Percentiles rank a stretch among this genome's conserved stretches.
Conservation (phyloP, 1,140 invertebrate genomes). For the Lethocerus indicus region DNA sequence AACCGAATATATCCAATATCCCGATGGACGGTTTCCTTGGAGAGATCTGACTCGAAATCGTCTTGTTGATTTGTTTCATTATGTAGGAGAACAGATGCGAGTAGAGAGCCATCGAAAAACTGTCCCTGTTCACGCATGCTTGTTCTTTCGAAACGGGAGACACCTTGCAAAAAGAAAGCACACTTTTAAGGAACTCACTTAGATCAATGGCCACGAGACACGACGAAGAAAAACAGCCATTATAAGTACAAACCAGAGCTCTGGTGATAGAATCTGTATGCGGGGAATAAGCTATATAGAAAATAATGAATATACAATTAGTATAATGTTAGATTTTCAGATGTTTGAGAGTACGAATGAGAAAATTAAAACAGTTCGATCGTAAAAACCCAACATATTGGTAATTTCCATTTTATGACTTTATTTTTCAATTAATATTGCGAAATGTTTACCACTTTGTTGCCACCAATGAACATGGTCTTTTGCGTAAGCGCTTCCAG, state of each 20-base stretch:
- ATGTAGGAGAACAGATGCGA: conserved; percentile 83
- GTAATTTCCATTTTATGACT: too few relatives aligned
- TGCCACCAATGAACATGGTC: conserved; percentile 45
- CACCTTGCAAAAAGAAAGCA: conserved; percentile 19
- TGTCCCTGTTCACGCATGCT: conserved; percentile 70
- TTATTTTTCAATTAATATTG: too few relatives aligned
- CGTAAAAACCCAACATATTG: too few relatives aligned
- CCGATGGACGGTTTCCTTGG: conserved; percentile 56
- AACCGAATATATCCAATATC: conserved; percentile 91
- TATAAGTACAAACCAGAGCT: too few relatives aligned
- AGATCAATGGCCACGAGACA: too few relatives aligned
- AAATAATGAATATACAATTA: conserved; percentile 11
- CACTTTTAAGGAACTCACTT: not conserved
- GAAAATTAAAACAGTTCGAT: too few relatives aligned
- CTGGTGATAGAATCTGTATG: too few relatives aligned
- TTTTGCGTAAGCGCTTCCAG: conserved; percentile 68
- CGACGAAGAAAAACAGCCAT: too few relatives aligned
- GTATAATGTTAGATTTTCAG: conserved; percentile 9
- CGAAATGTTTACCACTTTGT: conserved; percentile 36
- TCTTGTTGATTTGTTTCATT: conserved; percentile 76
- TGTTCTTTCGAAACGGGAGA: conserved; percentile 50
- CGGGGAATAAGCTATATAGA: too few relatives aligned
- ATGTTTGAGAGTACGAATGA: too few relatives aligned
- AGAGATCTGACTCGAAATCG: conserved; percentile 53
- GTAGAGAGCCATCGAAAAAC: conserved; percentile 85